Conservation (phyloP, 1,140 invertebrate genomes). For the Lepidurus apus region DNA sequence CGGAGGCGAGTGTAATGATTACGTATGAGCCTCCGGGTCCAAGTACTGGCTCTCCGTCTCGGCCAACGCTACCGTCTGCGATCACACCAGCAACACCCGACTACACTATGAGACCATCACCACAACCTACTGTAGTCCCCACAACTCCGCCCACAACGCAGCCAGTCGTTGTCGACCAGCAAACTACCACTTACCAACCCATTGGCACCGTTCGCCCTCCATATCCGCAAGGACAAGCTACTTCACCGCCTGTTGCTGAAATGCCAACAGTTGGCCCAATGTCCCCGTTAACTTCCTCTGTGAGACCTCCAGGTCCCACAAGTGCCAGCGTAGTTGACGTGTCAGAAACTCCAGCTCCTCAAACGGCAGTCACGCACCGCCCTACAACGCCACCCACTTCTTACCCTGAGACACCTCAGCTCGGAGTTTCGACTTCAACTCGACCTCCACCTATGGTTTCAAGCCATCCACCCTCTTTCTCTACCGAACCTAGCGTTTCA, state of each 20-base stretch:
- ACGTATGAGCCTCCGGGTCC: background rate
- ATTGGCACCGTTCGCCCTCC: background rate
- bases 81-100: background rate
- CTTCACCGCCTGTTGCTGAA: constrained; percentile 24
- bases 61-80: background rate
- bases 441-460: constrained; percentile 5
- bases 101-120: background rate
- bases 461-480: background rate
- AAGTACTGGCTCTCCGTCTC: background rate
- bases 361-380: background rate
- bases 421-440: background rate
- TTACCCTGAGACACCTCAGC: background rate
- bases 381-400: background rate
- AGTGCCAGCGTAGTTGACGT: constrained; percentile 23
- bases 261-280: background rate
- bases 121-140: constrained; percentile 18
- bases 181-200: background rate
- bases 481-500: background rate
- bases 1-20: constrained; percentile 18
- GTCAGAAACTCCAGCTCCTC: background rate
- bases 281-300: background rate
- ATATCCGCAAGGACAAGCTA: background rate
- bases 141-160: background rate
- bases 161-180: constrained; percentile 1
- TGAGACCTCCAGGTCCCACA: constrained; percentile 11